Evolutionary conservation across 2,888 invertebrate species (phyloP), one percentile per base, ranked within the genome.

Genomic region (Oscheius sp.): DNA sequence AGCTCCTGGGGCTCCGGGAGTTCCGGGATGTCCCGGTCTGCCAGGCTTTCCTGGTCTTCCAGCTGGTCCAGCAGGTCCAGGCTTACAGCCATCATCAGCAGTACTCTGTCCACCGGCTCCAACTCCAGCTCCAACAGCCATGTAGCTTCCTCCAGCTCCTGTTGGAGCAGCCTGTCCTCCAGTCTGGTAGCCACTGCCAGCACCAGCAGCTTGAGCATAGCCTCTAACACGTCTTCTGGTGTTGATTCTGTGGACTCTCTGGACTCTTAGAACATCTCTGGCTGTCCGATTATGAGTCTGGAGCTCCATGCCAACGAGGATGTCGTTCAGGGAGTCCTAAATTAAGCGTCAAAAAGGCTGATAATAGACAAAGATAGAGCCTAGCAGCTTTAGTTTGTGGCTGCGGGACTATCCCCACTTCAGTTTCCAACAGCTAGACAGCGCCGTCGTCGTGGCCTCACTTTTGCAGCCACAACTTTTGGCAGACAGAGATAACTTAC

Each of bases 41-140:
- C 68, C 68, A 1, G 68, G 68, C n/a, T 42, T 68, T 37, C 68
- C 68, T 13, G 70, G 70, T 11, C 33, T 21, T 35, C 70, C 70
- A 59, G 53, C 55, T 35, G 58, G 13, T 2, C 70, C 70, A 70
- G 70, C 42, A 1, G 70, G 58, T 21, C 70, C 70, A 4, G 70
- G 70, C 2, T 48, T 29, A 48, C 70, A 58, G n/a, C 59, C 59
- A 3, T 21, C 42, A 3, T 21, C 21, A 21, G 21, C 21, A 21
- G 21, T 21, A 21, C 65, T 48, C 10, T 47, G 47, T 13, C 70
- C 70, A 47, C 70, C 70, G 11, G 42, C 50, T 21, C 65, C 65
- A 9, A n/a, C 65, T 50, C 65, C 65, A 50, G 10, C 65, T 29
- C 29, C 48, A 37, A 0, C 21, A 21, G 21, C 21, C 21, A 21